Base-by-base conservation (phyloP, 2,797 vertebrate genomes). In the Pipistrellus pygmaeus region DNA sequence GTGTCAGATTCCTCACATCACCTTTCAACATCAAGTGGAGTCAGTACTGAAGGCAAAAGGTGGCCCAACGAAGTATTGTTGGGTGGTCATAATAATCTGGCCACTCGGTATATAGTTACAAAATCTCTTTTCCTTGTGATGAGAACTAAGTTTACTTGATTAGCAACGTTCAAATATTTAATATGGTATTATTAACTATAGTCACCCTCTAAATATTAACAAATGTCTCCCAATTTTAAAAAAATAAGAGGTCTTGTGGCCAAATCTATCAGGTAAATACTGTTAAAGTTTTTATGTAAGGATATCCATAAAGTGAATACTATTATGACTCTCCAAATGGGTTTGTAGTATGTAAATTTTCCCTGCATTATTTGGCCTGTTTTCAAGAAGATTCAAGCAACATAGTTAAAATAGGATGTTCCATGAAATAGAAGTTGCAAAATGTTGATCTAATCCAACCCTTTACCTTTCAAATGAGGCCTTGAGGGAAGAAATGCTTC, bases 361-460 rank as follows among this genome's bases (percentile, higher is more conserved):
- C 17, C 5, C 15, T 38, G 68, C 25, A 46, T 62, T 64, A 71
- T 66, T 85, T 77, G 71, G 10, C 21, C 30, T 94, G 9, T 62
- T 94, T 92, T 44, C 25, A 90, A 85, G 85, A 82, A 92, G 69
- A 80, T 77, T 85, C 55, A 71, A 57, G 64, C 25, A 60, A 85
- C 51, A 11, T 66, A 53, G 23, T 76, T 35, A 91, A 85, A 38
- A 55, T 27, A 48, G 27, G 57, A n/a, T 46, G 25, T 53, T 41
- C 73, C 6, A 6, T 38, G 48, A 81, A 86, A 81, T n/a, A 66
- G 15, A 53, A 55, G 30, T 44, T 51, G 17, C 72, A 57, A 76
- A 76, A 51, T 85, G 51, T 93, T 64, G 20, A 68, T 57, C 48
- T 53, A 80, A 71, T 46, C 51, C 44, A 83, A 64, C 0, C 3